These are phyloP conservation scores for Cyrtorhinus lividipennis DNA, from an alignment of 1,140 invertebrate genomes.

Conservation along the genomic window DNA sequence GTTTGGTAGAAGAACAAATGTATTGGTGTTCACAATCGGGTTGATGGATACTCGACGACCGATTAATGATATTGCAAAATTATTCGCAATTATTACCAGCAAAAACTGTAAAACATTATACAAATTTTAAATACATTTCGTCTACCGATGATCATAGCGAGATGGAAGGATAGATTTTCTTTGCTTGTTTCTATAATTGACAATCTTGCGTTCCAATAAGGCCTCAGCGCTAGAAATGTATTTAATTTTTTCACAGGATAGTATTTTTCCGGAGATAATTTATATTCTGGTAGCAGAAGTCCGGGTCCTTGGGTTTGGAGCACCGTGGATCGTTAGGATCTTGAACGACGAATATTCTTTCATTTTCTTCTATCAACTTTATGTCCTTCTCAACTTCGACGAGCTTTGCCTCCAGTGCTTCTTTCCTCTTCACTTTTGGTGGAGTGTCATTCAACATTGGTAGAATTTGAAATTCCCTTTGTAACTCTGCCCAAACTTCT, in stretches of 20 bases:
- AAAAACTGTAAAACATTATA: too few relatives aligned
- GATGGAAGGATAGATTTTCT: too few relatives aligned
- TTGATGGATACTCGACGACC: too few relatives aligned
- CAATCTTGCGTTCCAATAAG: too few relatives aligned
- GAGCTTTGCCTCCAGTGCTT: slow-evolving; percentile 61
- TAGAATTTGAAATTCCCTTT: slow-evolving; percentile 58
- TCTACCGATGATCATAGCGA: too few relatives aligned
- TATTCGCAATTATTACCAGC: too few relatives aligned
- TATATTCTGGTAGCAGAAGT: neutral
- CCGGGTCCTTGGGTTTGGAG: neutral
- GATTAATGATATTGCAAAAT: too few relatives aligned
- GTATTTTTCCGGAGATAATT: neutral
- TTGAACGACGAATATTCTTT: slow-evolving; percentile 51
- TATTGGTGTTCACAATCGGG: too few relatives aligned
- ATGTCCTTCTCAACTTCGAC: slow-evolving; percentile 75
- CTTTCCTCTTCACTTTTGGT: slow-evolving; percentile 61
- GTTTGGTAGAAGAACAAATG: too few relatives aligned
- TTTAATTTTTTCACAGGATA: neutral
- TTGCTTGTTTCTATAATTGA: too few relatives aligned
- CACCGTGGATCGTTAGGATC: slow-evolving; percentile 2
- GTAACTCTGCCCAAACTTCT: slow-evolving; percentile 61
- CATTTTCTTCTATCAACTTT: slow-evolving; percentile 60
- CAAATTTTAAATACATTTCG: too few relatives aligned
- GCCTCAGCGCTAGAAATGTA: too few relatives aligned
- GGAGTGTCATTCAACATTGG: slow-evolving; percentile 69